A percentile compares a stretch with the other conserved stretches of the same genome.
Evolutionary conservation across 2,888 invertebrate genomes (phyloP).

Genomic region (Bellardia bayeri): DNA sequence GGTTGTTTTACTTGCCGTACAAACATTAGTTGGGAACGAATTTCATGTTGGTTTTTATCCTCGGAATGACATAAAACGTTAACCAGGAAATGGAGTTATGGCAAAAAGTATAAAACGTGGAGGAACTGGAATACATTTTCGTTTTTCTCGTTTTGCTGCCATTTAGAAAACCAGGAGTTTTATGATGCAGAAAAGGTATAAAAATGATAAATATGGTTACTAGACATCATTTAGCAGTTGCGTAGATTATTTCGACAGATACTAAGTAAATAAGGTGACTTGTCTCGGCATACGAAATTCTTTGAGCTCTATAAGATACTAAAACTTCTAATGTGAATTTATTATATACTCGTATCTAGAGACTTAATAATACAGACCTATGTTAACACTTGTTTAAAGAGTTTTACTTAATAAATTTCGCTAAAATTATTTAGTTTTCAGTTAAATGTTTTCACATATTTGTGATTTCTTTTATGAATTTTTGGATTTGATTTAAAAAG

Average conservation of each 20-base stretch:
- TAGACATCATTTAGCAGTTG: background rate
- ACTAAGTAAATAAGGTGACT: background rate
- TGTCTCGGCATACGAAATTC: background rate
- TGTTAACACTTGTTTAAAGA: background rate
- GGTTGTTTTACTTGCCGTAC: background rate
- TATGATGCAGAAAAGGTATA: slow-evolving; percentile 6
- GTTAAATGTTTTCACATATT: no score
- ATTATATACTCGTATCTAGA: background rate
- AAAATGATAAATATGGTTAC: background rate
- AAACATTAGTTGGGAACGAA: slow-evolving; percentile 7
- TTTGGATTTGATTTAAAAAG: no score
- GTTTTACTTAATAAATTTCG: background rate
- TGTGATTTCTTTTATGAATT: no score
- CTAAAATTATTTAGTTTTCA: no score
- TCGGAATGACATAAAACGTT: slow-evolving; percentile 5
- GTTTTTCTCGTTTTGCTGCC: slow-evolving; percentile 1
- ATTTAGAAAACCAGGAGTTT: slow-evolving; percentile 19
- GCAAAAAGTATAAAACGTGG: background rate
- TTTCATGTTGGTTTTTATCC: background rate
- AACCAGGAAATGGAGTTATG: slow-evolving; percentile 14
- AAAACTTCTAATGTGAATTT: background rate
- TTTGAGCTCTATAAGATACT: background rate
- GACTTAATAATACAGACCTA: background rate
- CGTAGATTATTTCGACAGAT: background rate
- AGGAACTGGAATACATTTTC: background rate